These are phyloP conservation scores for Rhagoletis zephyria DNA, from an alignment of 1,140 invertebrate species.

Conservation along the genomic window DNA sequence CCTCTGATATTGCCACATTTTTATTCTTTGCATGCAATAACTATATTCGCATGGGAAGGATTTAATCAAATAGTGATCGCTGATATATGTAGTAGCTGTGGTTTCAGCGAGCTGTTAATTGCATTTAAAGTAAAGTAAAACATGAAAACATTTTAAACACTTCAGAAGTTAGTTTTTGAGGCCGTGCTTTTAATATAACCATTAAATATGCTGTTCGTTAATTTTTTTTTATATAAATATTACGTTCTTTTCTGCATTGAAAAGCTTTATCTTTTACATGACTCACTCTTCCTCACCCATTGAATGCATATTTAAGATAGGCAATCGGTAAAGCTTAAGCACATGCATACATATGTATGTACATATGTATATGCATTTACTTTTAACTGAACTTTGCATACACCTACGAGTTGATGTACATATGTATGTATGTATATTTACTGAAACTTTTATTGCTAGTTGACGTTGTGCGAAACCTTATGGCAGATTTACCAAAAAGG, in stretches of 20 bases:
- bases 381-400: no score
- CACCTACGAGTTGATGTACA: not conserved
- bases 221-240: not conserved
- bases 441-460: not conserved
- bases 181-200: not conserved
- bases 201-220: not conserved
- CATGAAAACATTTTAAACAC: not conserved
- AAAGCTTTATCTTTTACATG: not conserved
- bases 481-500: not conserved
- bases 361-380: no score
- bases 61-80: no score
- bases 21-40: no score
- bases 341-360: no score
- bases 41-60: no score
- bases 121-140: not conserved
- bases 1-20: no score
- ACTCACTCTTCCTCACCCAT: not conserved
- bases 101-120: no score
- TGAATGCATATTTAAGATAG: not conserved
- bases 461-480: no score
- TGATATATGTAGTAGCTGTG: no score
- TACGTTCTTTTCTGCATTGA: not conserved
- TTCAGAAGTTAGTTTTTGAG: not conserved
- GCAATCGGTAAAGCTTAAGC: no score
- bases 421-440: not conserved